phyloP scores from a whole-genome alignment of 1,140 invertebrate genomes.

The Drosophila parvula region DNA sequence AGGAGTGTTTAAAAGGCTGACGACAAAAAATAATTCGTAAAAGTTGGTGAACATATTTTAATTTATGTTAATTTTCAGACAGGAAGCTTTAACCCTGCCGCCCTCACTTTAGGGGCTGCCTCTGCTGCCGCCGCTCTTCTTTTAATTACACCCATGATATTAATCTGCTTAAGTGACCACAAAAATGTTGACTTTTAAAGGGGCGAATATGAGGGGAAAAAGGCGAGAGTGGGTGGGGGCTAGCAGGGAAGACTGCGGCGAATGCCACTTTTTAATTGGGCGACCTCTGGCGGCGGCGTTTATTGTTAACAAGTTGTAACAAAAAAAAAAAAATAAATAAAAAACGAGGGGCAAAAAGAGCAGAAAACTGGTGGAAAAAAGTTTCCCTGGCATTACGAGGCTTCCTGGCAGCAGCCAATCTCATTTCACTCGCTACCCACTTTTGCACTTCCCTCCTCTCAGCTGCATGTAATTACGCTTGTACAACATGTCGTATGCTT shows the following conservation, averaged over 20 bases:
- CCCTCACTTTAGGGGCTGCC: slow-evolving; percentile 43
- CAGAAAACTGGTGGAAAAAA: slow-evolving; percentile 39
- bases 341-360: not conserved
- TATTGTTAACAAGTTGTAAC: slow-evolving; percentile 78
- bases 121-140: slow-evolving; percentile 35
- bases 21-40: slow-evolving; percentile 35
- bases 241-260: not conserved
- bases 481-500: slow-evolving; percentile 76
- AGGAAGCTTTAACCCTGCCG: slow-evolving; percentile 33
- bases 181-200: slow-evolving; percentile 75
- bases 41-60: slow-evolving; percentile 72
- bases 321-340: slow-evolving; percentile 30
- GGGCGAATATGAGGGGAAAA: not conserved
- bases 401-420: slow-evolving; percentile 43
- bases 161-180: slow-evolving; percentile 83
- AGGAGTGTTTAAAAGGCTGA: slow-evolving; percentile 31
- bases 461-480: slow-evolving; percentile 74
- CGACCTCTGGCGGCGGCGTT: slow-evolving; percentile 70
- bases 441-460: not conserved
- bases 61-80: slow-evolving; percentile 76
- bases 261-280: slow-evolving; percentile 68
- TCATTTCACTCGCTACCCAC: slow-evolving; percentile 1
- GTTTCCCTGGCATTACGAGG: slow-evolving; percentile 52
- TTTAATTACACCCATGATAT: slow-evolving; percentile 82
- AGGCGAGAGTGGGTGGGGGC: not conserved